phyloP scores from a whole-genome alignment of 2,888 invertebrate genomes.

The Suillia variegata region DNA sequence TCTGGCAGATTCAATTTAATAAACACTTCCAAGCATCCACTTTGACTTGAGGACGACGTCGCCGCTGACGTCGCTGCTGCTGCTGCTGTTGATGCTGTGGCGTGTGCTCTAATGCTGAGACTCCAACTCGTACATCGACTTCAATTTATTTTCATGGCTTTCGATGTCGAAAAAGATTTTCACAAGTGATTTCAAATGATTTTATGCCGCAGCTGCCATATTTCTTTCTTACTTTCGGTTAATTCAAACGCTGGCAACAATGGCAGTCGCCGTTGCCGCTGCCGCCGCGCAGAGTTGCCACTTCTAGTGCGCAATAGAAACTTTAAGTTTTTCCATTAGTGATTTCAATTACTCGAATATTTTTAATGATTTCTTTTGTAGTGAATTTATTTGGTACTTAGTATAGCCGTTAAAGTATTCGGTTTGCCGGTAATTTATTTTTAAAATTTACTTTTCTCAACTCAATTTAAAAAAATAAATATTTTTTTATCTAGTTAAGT shows the following conservation, averaged over 20 bases:
- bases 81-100: not conserved
- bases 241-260: conserved; percentile 6
- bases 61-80: no score
- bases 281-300: not conserved
- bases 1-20: conserved; percentile 36
- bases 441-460: no score
- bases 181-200: conserved; percentile 14
- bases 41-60: not conserved
- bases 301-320: not conserved
- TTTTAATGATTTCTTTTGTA: no score
- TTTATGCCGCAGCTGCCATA: conserved; percentile 3
- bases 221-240: not conserved
- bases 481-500: no score
- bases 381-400: no score
- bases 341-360: no score
- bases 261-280: not conserved
- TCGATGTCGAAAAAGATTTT: conserved; percentile 13
- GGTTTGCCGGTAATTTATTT: no score
- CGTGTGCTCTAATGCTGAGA: not conserved
- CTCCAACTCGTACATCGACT: conserved; percentile 20
- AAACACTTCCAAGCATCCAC: conserved; percentile 31
- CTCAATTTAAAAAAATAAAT: no score
- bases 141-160: conserved; percentile 46
- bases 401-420: no score
- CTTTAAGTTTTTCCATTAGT: not conserved